Evolutionary conservation across 2,888 invertebrate species (phyloP).

Genomic region (Caenorhabditis sinica): DNA sequence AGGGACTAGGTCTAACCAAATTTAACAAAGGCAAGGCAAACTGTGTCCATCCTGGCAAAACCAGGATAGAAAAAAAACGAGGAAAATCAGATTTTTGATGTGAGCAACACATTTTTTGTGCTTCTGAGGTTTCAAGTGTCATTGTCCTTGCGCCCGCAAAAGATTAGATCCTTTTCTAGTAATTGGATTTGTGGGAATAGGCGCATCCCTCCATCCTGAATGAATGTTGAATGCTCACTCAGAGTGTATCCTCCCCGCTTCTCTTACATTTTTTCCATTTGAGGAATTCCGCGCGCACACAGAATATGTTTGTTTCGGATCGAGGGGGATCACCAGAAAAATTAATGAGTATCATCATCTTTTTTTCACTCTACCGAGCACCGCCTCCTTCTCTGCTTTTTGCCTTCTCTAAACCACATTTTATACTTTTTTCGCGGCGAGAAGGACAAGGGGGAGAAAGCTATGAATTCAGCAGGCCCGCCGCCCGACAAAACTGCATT

Average conservation of each 20-base stretch:
- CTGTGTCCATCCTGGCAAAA: no score
- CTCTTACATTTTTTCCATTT: neutral
- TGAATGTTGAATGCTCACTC: neutral
- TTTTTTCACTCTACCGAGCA: neutral
- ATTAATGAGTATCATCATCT: constrained; percentile 27
- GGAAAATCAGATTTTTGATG: neutral
- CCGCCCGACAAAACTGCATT: constrained; percentile 33
- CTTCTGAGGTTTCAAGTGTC: constrained; percentile 28
- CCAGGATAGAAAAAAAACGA: neutral
- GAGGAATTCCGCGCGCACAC: neutral
- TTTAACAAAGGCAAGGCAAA: no score
- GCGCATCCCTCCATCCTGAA: constrained; percentile 7
- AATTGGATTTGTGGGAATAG: constrained; percentile 14
- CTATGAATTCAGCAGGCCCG: constrained; percentile 27
- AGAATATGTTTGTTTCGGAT: constrained; percentile 9
- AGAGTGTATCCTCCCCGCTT: neutral
- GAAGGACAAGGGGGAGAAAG: constrained; percentile 13
- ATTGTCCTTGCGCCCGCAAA: constrained; percentile 11
- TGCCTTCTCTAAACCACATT: constrained; percentile 6
- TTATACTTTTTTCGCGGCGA: constrained; percentile 6
- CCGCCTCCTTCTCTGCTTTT: neutral
- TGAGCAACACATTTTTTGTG: neutral
- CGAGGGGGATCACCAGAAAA: constrained; percentile 1
- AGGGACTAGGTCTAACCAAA: no score
- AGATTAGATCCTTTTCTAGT: constrained; percentile 22